These are phyloP conservation scores for Automeris io DNA, from an alignment of 2,888 invertebrate genomes.

Conservation along the genomic window DNA sequence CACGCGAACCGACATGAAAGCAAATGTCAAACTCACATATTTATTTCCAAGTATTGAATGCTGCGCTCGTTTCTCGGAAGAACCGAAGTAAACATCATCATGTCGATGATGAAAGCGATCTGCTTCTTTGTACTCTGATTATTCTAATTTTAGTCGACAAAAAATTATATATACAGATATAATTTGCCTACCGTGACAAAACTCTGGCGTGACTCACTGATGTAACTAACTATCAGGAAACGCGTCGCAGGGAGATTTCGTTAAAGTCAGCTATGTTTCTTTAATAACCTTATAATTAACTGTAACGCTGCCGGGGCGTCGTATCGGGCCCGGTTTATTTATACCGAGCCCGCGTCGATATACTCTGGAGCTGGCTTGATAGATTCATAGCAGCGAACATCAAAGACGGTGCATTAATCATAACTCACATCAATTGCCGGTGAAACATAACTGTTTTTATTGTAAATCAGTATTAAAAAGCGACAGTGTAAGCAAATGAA, in stretches of 20 bases:
- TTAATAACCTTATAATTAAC: conserved; percentile 71
- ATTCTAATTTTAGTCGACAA: conserved; percentile 59
- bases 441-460: conserved; percentile 72
- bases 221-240: conserved; percentile 22
- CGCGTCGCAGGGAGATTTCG: conserved; percentile 4
- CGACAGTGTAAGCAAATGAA: conserved; percentile 70
- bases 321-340: conserved; percentile 65
- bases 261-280: conserved; percentile 40
- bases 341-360: conserved; percentile 67
- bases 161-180: conserved; percentile 49
- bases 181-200: conserved; percentile 63
- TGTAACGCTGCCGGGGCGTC: conserved; percentile 60
- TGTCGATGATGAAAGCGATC: conserved; percentile 77
- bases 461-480: conserved; percentile 77
- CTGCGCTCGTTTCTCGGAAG: conserved; percentile 68
- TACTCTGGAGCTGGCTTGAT: conserved; percentile 68
- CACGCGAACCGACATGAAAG: conserved; percentile 74
- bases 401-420: conserved; percentile 74
- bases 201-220: conserved; percentile 42
- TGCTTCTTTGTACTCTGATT: conserved; percentile 74
- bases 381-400: conserved; percentile 75
- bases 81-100: conserved; percentile 69
- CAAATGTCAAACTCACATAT: conserved; percentile 77
- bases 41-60: conserved; percentile 77
- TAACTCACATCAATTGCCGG: conserved; percentile 75